Base-by-base conservation (phyloP, 2,113 vertebrate genomes). In the Podocnemis expansa region DNA sequence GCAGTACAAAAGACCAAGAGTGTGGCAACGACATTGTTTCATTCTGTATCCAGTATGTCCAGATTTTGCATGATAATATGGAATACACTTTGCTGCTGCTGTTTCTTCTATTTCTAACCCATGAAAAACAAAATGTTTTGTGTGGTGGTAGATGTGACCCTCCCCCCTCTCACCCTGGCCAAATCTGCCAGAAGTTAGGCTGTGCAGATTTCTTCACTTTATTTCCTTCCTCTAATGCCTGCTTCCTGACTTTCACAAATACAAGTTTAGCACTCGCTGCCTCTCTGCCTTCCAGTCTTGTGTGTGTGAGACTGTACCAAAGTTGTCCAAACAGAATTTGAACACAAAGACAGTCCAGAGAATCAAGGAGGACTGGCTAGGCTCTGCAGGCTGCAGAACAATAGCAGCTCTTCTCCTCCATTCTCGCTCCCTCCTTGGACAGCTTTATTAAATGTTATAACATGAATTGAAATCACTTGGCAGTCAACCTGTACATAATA, bases 221-320 rank as follows among this genome's bases (percentile, higher is more conserved):
- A 96, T 97, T 97, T 97, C 94, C 97, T 98, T 97, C 95, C 97
- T 98, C 95, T 84, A 81, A 85, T 75, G 88, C 93, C 52, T 96
- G 88, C 90, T 96, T 97, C 91, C 96, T 85, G 85, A 73, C 86
- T 97, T 85, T 47, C 3, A 5, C n/a, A 84, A 96, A 91, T n/a
- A n/a, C 90, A 22, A 91, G 95, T 89, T 63, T 3, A 45, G 87
- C 95, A 96, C 89, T 63, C 25, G 89, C 89, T 92, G 96, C 91
- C 92, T 89, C 29, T 1, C 91, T 91, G 91, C 92, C 89, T 94
- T 89, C 58, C 60, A 6, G 29, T 86, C 56, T 24, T 87, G 10
- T 67, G 67, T 51, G 67, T 58, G 29, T n/a, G 84, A 92, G 89
- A 34, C 93, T 94, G 82, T 0, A 27, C 87, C 92, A 49, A 0